A percentile compares a stretch with the other conserved stretches of the same genome.
phyloP scores from a whole-genome alignment of 2,888 invertebrate species.

The Lottia scabra region DNA sequence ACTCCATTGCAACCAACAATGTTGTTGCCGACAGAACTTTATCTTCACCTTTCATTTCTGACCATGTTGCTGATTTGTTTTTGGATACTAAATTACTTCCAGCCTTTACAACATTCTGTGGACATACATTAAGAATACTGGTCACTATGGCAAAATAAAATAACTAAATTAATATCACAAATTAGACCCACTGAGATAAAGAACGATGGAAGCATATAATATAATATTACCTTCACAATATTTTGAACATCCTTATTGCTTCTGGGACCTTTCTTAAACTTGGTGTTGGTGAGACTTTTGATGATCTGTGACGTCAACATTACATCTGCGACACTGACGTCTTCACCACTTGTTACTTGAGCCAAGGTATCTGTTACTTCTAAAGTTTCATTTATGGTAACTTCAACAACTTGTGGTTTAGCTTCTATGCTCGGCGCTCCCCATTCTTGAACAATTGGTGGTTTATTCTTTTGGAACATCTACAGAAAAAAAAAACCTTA shows the following conservation, averaged over 20 bases:
- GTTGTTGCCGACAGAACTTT: conserved; percentile 42
- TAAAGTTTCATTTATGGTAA: conserved; percentile 21
- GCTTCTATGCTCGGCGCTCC: too few relatives aligned
- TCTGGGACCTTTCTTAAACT: neutral
- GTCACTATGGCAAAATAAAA: too few relatives aligned
- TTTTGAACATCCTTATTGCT: conserved; percentile 16
- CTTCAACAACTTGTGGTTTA: neutral
- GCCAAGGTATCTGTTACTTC: conserved; percentile 26
- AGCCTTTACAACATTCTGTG: conserved; percentile 47
- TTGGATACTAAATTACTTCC: conserved; percentile 44
- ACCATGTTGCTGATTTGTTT: conserved; percentile 42
- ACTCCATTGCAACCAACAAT: conserved; percentile 50
- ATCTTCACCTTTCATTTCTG: conserved; percentile 36
- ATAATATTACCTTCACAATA: conserved; percentile 20
- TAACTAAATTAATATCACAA: too few relatives aligned
- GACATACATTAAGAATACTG: too few relatives aligned
- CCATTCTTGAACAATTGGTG: too few relatives aligned
- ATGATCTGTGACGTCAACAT: conserved; percentile 31
- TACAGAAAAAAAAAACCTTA: too few relatives aligned
- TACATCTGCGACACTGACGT: conserved; percentile 33
- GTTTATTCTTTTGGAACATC: too few relatives aligned
- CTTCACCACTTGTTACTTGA: conserved; percentile 23
- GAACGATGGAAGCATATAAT: neutral
- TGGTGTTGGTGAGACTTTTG: conserved; percentile 15
- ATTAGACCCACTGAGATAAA: too few relatives aligned